Percentiles rank a stretch among this genome's conserved stretches.
phyloP scores from a whole-genome alignment of 2,113 vertebrate species.

The human (Homo sapiens) region GRCh38 chr4:144354001-144354500 shows the following conservation, averaged over 20 bases:
- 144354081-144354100: background rate
- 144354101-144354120: background rate
- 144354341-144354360: background rate
- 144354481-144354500: background rate
- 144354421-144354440: background rate
- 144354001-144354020: constrained; percentile 4
- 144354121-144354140: background rate
- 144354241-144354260: background rate
- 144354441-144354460: background rate
- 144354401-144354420: background rate
- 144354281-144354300: background rate
- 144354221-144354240: background rate
- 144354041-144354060: constrained; percentile 18
- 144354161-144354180: background rate
- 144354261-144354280: background rate
- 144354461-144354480: background rate
- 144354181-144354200: background rate
- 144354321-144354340: background rate
- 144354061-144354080: background rate
- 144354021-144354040: background rate
- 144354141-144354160: background rate
- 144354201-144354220: background rate
- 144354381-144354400: background rate
- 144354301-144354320: background rate
- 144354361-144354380: background rate